A percentile compares a stretch with the other conserved stretches of the same genome.
phyloP scores from a whole-genome alignment of 2,797 vertebrate species.

The Spinus pinus region DNA sequence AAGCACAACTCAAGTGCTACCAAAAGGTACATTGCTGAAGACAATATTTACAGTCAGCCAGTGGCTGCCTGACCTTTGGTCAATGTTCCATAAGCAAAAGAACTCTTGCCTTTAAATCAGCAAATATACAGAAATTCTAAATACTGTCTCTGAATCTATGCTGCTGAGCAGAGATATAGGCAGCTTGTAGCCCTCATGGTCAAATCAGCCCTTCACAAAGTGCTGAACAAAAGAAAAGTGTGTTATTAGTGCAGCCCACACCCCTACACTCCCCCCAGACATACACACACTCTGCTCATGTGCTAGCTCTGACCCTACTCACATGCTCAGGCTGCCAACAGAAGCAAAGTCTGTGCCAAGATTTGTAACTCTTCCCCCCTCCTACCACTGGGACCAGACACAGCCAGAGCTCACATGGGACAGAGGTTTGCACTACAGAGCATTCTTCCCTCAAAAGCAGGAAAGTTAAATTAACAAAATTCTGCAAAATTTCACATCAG shows the following conservation, averaged over 20 bases:
- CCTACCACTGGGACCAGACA: background rate
- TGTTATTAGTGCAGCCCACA: rapidly evolving
- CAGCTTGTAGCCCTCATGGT: background rate
- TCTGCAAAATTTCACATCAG: background rate
- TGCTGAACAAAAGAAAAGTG: background rate
- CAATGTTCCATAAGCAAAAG: background rate
- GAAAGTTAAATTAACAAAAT: background rate
- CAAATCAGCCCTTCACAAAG: background rate
- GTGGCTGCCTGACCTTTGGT: background rate
- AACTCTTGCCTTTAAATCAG: background rate
- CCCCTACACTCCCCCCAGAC: background rate
- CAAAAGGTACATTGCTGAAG: background rate
- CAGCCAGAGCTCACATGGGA: background rate
- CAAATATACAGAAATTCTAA: background rate
- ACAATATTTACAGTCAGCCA: rapidly evolving
- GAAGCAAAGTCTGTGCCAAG: background rate
- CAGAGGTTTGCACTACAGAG: rapidly evolving
- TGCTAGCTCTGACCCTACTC: background rate
- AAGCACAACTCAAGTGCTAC: background rate
- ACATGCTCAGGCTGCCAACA: background rate
- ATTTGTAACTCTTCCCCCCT: background rate
- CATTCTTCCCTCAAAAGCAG: background rate
- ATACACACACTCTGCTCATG: background rate
- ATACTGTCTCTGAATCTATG: background rate
- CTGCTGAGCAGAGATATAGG: background rate